Evolutionary conservation across 37 sponge, comb jelly and placozoan genomes (phyloP).

Genomic region (Halichondria panicea): DNA sequence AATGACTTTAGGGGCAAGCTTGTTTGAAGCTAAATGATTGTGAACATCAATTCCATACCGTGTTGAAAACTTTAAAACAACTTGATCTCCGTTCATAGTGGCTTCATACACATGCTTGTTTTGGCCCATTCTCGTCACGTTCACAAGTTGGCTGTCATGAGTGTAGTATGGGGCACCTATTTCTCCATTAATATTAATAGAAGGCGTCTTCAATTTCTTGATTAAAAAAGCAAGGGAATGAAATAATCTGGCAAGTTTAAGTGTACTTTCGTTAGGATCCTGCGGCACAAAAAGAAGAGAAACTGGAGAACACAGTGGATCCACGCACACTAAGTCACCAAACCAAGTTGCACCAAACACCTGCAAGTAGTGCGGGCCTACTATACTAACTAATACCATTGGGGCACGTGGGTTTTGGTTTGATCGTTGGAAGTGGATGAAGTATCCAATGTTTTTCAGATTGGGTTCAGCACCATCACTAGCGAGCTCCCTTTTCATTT

Average conservation of each 20-base stretch:
- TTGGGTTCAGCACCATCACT: not conserved
- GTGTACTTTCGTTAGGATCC: not conserved
- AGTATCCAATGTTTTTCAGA: not conserved
- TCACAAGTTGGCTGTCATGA: not conserved
- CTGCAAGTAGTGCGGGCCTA: not conserved
- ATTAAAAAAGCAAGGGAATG: not conserved
- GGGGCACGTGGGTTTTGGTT: not conserved
- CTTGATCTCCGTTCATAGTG: not conserved
- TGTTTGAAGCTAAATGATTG: not conserved
- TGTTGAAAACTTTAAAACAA: not conserved
- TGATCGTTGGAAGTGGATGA: not conserved
- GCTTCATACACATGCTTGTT: not conserved
- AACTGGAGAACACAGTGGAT: constrained; percentile 5
- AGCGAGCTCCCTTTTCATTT: not conserved
- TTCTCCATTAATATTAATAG: not conserved
- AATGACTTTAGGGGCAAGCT: not conserved
- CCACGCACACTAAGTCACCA: not conserved
- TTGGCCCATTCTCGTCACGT: not conserved
- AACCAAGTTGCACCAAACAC: constrained; percentile 4
- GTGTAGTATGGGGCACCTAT: not conserved
- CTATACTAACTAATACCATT: constrained; percentile 5
- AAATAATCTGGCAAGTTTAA: not conserved
- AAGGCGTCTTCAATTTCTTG: not conserved
- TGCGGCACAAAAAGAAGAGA: constrained; percentile 7
- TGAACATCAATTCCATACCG: not conserved